Percentiles rank a stretch among this genome's conserved stretches.
These are phyloP conservation scores for Lontra canadensis DNA, from an alignment of 2,113 vertebrate species.

Conservation along the genomic window DNA sequence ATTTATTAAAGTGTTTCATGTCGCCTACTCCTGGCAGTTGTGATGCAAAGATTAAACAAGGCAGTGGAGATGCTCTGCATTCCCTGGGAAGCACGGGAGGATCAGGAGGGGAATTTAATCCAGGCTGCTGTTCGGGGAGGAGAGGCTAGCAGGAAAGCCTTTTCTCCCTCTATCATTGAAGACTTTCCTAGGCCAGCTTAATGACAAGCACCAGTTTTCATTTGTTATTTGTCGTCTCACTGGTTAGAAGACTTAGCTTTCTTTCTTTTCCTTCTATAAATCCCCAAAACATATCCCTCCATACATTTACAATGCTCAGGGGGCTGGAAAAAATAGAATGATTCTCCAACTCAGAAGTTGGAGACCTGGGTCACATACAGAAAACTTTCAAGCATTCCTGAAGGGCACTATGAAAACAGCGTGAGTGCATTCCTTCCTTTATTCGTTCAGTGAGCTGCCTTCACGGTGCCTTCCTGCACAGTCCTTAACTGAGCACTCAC, in stretches of 20 bases:
- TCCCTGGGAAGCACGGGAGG: background rate
- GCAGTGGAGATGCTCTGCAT: background rate
- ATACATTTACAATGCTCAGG: background rate
- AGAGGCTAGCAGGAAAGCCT: background rate
- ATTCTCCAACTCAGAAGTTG: background rate
- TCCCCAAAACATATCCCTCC: background rate
- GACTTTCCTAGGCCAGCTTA: slow-evolving; percentile 25
- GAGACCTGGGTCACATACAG: background rate
- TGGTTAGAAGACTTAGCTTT: slow-evolving; percentile 29
- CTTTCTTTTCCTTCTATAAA: background rate
- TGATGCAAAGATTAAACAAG: background rate
- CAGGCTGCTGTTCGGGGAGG: background rate
- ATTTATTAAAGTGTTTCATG: background rate
- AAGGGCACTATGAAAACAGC: background rate
- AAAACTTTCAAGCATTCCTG: background rate
- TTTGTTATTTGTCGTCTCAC: slow-evolving; percentile 51
- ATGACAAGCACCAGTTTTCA: slow-evolving; percentile 39
- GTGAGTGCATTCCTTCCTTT: background rate
- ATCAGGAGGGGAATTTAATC: background rate
- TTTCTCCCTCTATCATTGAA: background rate
- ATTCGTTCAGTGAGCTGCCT: background rate
- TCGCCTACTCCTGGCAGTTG: background rate
- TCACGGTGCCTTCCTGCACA: background rate
- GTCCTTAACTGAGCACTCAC: background rate
- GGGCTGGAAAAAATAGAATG: slow-evolving; percentile 14